Evolutionary conservation across 2,888 invertebrate species (phyloP).

Genomic region (Folsomia manolachei): DNA sequence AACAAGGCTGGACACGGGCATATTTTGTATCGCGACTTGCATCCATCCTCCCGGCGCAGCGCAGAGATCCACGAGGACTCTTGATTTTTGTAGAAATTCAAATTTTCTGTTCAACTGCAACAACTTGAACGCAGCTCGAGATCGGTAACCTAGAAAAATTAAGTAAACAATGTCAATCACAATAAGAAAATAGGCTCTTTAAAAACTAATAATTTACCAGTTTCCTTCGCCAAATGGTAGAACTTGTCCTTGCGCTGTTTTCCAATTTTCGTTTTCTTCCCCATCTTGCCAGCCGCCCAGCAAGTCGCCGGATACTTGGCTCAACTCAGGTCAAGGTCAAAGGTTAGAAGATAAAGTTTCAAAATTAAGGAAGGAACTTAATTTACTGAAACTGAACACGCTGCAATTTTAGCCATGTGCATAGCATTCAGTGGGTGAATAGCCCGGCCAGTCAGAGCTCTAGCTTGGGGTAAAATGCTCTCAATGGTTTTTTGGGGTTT

Average conservation of each 20-base stretch:
- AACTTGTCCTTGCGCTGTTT: slow-evolving; percentile 98
- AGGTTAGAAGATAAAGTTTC: background rate
- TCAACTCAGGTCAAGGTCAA: background rate
- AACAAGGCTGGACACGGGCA: slow-evolving; percentile 93
- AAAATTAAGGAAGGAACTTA: background rate
- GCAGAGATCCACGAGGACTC: slow-evolving; percentile 96
- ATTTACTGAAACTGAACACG: background rate
- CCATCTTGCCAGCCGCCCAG: too few species aligned
- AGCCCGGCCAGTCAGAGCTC: background rate
- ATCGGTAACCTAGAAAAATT: slow-evolving; percentile 74
- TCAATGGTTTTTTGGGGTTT: background rate
- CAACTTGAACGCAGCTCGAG: slow-evolving; percentile 98
- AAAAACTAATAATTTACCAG: slow-evolving; percentile 66
- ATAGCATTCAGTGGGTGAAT: background rate
- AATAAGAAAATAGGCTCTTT: background rate
- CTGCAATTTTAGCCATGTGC: background rate
- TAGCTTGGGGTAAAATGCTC: too few species aligned
- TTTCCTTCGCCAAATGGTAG: slow-evolving; percentile 97
- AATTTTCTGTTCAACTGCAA: slow-evolving; percentile 96
- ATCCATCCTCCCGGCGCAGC: slow-evolving; percentile 99
- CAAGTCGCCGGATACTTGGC: background rate
- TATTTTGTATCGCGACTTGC: slow-evolving; percentile 95
- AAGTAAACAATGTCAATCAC: background rate
- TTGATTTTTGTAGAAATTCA: slow-evolving; percentile 90
- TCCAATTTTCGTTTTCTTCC: slow-evolving; percentile 92